Conservation (phyloP, 2,888 invertebrate species). For the Sylvicola cinctus region DNA sequence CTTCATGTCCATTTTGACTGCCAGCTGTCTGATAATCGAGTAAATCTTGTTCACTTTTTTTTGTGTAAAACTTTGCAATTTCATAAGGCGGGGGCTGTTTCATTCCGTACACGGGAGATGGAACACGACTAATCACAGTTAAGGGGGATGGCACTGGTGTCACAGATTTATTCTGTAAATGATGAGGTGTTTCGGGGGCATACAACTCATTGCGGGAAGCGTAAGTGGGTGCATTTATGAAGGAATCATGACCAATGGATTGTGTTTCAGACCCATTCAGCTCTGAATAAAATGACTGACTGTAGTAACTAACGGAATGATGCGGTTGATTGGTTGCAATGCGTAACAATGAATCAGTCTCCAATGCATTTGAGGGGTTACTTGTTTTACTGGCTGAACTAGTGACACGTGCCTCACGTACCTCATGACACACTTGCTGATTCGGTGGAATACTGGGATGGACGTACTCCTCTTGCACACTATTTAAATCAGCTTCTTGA, state of each 20-base stretch:
- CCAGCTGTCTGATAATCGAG: conserved; percentile 12
- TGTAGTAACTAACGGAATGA: no score
- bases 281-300: no score
- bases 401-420: conserved; percentile 1
- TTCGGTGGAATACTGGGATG: background rate
- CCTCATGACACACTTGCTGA: background rate
- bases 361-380: no score
- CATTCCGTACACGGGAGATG: no score
- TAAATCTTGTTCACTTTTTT: conserved; percentile 31
- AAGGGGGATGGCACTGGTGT: conserved; percentile 1
- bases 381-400: background rate
- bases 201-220: background rate
- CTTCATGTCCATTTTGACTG: no score
- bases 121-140: background rate
- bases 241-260: background rate
- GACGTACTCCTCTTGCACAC: no score
- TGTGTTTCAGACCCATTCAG: no score
- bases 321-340: no score
- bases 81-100: conserved; percentile 56
- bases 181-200: background rate
- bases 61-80: conserved; percentile 63
- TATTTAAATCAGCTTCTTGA: no score
- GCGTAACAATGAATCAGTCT: no score
- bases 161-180: background rate
- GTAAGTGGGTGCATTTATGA: background rate